Evolutionary conservation across 2,113 vertebrate species (phyloP), one percentile per base, ranked within the genome.

Genomic region (Chionis minor): DNA sequence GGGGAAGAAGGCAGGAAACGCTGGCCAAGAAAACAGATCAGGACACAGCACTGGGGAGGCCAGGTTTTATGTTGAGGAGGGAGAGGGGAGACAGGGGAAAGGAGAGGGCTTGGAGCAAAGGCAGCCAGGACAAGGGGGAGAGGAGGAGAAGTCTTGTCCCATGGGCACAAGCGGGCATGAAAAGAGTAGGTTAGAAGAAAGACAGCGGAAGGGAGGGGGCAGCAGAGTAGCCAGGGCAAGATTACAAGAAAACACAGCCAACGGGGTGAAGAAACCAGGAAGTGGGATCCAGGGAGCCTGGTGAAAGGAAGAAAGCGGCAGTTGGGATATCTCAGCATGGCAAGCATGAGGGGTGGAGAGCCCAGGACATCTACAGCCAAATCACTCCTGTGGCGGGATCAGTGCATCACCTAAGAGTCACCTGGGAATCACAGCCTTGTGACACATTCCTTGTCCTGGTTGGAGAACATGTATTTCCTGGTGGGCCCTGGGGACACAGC

Each of bases 301-400:
- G 24, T 63, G 38, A 32, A 81, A 83, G 75, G 38, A 83, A 83
- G 16, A 69, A 72, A 65, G 27, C n/a, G 61, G 8, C 58, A 84
- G 11, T 17, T 47, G 17, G 32, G 45, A 15, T 33, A 69, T 49
- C n/a, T 85, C 61, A 67, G 32, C 35, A 12, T 23, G 49, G 49
- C 24, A 51, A 23, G 22, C 13, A 51, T 12, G 38, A 63, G 24
- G 8, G 35, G 18, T 61, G 30, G 44, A 67, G 40, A 81, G 22
- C 9, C 11, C 14, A 20, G 12, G 28, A 47, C 24, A 55, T n/a
- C 52, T 24, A 38, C 32, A 69, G 21, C 38, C 62, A 72, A 19
- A 27, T 56, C 6, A 18, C 14, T 47, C 7, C 44, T 32, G 0
- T 23, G 52, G 8, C 1, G 0, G 4, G 21, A 6, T 45, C 45